A percentile compares a stretch with the other conserved stretches of the same genome.
phyloP scores from a whole-genome alignment of 2,888 invertebrate genomes.

The Epistrophella euchroma region DNA sequence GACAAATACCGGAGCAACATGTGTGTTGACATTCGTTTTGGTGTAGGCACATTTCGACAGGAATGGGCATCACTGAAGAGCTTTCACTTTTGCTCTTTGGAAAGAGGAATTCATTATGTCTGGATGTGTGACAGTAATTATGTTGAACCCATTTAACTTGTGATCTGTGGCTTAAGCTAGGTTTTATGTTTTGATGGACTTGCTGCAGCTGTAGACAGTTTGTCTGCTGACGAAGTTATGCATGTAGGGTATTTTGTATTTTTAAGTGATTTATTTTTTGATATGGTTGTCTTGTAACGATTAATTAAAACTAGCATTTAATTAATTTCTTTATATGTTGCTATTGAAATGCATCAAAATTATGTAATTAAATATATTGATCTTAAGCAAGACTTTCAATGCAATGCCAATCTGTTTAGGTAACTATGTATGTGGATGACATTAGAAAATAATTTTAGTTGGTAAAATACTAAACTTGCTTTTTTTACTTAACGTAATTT shows the following conservation, averaged over 20 bases:
- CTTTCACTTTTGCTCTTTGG: slow-evolving; percentile 65
- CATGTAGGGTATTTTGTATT: background rate
- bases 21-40: slow-evolving; percentile 64
- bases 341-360: background rate
- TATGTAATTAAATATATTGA: background rate
- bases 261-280: background rate
- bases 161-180: slow-evolving; percentile 37
- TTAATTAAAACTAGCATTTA: background rate
- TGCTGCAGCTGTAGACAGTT: slow-evolving; percentile 18
- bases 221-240: slow-evolving; percentile 24
- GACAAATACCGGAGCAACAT: slow-evolving; percentile 33
- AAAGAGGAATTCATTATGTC: slow-evolving; percentile 65
- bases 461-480: too few species aligned
- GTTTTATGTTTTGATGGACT: background rate
- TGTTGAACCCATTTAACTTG: slow-evolving; percentile 43
- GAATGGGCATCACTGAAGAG: slow-evolving; percentile 51
- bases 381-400: background rate
- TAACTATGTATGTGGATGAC: too few species aligned
- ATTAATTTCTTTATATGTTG: background rate
- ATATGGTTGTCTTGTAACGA: background rate
- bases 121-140: slow-evolving; percentile 59
- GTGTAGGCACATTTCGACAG: slow-evolving; percentile 29
- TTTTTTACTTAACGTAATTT: too few species aligned
- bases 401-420: too few species aligned
- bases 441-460: too few species aligned